A percentile compares a stretch with the other conserved stretches of the same genome.
These are phyloP conservation scores for Hyles vespertilio DNA, from an alignment of 1,140 invertebrate genomes.

Conservation along the genomic window DNA sequence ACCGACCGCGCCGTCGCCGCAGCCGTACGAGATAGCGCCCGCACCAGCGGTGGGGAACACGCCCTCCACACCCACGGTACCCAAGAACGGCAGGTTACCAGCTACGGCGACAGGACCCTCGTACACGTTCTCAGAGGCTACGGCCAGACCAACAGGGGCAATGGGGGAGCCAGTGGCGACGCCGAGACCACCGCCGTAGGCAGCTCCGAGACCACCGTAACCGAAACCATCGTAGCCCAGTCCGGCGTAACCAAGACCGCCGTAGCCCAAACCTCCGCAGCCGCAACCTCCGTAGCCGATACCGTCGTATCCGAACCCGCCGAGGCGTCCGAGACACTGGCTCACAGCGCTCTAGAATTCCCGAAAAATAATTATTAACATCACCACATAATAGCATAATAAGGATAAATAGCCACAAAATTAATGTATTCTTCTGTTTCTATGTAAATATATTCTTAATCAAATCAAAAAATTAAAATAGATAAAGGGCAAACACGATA, in stretches of 20 bases:
- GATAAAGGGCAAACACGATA: too few species aligned
- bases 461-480: too few species aligned
- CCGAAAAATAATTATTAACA: too few species aligned
- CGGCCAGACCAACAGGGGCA: slow-evolving; percentile 1
- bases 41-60: slow-evolving; percentile 29
- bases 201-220: slow-evolving; percentile 10
- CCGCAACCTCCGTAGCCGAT: background rate
- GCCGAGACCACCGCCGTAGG: slow-evolving; percentile 1
- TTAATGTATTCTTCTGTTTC: background rate
- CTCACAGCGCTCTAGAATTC: slow-evolving; percentile 1
- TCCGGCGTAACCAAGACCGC: slow-evolving; percentile 2
- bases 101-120: slow-evolving; percentile 11
- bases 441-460: too few species aligned
- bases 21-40: slow-evolving; percentile 26
- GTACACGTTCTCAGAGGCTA: slow-evolving; percentile 7
- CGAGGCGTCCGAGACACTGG: slow-evolving; percentile 1
- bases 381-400: too few species aligned
- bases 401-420: background rate
- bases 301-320: background rate
- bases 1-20: slow-evolving; percentile 21
- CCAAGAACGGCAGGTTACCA: slow-evolving; percentile 12
- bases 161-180: slow-evolving; percentile 5
- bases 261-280: background rate
- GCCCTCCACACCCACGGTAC: slow-evolving; percentile 19
- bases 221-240: background rate